Conservation (phyloP, 1,140 invertebrate genomes). For the Helicoverpa armigera region DNA sequence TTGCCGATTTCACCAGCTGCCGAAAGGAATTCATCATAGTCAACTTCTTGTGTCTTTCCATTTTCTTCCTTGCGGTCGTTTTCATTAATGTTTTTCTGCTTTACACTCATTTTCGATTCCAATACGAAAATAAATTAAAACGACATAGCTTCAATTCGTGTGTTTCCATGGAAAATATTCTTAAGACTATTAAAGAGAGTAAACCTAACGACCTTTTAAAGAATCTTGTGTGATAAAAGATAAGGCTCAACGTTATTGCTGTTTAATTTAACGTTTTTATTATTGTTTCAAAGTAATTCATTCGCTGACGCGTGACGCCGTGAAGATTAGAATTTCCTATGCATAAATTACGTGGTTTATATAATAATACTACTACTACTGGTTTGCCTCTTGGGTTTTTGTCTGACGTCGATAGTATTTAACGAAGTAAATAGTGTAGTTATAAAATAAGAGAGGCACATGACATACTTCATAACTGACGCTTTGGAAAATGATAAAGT, state of each 20-base stretch:
- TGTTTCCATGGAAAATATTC: background rate
- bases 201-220: constrained; percentile 17
- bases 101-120: constrained; percentile 6
- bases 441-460: no score
- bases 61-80: background rate
- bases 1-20: constrained; percentile 89
- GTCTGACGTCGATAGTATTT: no score
- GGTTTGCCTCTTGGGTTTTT: no score
- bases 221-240: constrained; percentile 19
- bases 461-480: no score
- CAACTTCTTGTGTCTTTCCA: constrained; percentile 64
- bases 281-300: constrained; percentile 11
- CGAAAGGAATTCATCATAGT: constrained; percentile 88
- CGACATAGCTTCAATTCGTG: background rate
- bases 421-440: no score
- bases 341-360: background rate
- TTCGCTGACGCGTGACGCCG: background rate
- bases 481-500: no score
- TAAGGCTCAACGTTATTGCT: background rate
- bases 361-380: no score
- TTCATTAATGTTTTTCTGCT: background rate
- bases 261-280: constrained; percentile 19
- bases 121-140: background rate
- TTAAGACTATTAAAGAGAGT: background rate
- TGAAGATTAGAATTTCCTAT: background rate